phyloP scores from a whole-genome alignment of 2,113 vertebrate species.

The Lagenorhynchus albirostris region DNA sequence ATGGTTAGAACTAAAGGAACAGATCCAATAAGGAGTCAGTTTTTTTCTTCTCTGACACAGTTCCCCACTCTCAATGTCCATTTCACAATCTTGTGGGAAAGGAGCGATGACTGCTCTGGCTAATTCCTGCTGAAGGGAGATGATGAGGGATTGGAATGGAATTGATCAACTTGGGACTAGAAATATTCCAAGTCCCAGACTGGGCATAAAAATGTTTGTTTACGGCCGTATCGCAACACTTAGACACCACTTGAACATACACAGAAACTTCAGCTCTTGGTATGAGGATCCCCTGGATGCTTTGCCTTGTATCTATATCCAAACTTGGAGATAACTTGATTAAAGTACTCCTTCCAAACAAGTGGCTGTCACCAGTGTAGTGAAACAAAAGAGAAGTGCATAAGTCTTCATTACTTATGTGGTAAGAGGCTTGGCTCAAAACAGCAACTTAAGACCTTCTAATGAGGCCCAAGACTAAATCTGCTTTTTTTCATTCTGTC shows the following conservation, averaged over 20 bases:
- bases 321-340: neutral
- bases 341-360: neutral
- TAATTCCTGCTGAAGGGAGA: too few relatives aligned
- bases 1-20: neutral
- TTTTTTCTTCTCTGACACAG: neutral
- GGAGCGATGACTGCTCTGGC: neutral
- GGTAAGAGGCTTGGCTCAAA: neutral
- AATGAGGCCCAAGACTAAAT: neutral
- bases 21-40: neutral
- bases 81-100: neutral
- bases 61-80: neutral
- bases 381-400: neutral
- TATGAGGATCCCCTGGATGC: neutral
- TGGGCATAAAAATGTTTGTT: neutral
- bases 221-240: neutral
- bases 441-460: neutral
- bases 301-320: neutral
- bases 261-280: neutral
- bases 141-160: too few relatives aligned
- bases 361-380: neutral
- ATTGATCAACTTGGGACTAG: neutral
- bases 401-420: neutral
- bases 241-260: neutral
- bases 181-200: neutral
- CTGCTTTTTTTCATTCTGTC: neutral